A percentile compares a stretch with the other conserved stretches of the same genome.
phyloP scores from a whole-genome alignment of 1,140 invertebrate species.

The Drosophila hydei region DNA sequence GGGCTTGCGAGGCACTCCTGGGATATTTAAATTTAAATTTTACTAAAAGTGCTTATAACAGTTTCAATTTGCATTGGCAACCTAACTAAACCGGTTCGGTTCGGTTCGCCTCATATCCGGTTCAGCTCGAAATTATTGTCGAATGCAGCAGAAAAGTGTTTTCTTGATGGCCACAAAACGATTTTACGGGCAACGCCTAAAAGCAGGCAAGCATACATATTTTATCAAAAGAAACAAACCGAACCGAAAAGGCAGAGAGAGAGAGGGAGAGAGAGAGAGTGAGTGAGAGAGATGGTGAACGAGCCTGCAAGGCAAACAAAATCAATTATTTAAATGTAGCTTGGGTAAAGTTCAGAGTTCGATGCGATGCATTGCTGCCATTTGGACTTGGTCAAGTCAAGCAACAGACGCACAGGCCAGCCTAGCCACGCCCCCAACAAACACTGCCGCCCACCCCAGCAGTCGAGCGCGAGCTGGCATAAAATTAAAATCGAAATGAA shows the following conservation, averaged over 20 bases:
- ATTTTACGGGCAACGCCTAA: conserved; percentile 25
- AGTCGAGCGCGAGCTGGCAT: conserved; percentile 26
- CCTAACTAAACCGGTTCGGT: too few relatives aligned
- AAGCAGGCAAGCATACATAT: conserved; percentile 45
- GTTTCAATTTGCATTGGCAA: too few relatives aligned
- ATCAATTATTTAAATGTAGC: conserved; percentile 72
- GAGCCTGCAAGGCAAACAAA: conserved; percentile 34
- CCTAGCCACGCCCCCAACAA: not conserved
- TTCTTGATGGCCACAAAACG: conserved; percentile 6
- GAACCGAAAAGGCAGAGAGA: not conserved
- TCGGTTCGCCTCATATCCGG: too few relatives aligned
- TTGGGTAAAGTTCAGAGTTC: conserved; percentile 51
- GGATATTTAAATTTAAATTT: too few relatives aligned
- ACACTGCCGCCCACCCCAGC: not conserved
- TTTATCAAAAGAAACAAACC: conserved; percentile 28
- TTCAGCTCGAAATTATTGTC: not conserved
- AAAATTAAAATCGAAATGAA: conserved; percentile 45
- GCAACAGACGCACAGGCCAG: not conserved
- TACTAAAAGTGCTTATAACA: too few relatives aligned
- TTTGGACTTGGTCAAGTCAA: conserved; percentile 13
- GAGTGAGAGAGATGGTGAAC: too few relatives aligned
- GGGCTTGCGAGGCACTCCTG: too few relatives aligned
- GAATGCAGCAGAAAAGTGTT: conserved; percentile 8
- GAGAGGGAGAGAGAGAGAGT: not conserved
- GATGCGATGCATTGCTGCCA: conserved; percentile 23